Evolutionary conservation across 2,888 invertebrate species (phyloP), one percentile per base, ranked within the genome.

Genomic region (Epirrita christyi): DNA sequence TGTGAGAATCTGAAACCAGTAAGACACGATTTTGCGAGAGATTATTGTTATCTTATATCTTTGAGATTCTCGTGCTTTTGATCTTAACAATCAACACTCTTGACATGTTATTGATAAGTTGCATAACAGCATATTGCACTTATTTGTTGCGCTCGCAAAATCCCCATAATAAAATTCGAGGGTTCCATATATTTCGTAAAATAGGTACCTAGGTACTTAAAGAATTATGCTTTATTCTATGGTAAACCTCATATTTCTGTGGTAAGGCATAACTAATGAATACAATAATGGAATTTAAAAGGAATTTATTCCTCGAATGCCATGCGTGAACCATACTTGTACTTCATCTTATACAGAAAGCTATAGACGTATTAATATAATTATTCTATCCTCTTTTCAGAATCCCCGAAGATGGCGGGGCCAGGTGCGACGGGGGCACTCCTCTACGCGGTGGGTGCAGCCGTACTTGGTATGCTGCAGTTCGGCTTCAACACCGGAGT

Each of bases 401-500:
- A 76, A 67, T 55, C 79, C 48, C 44, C 64, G 62, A 85, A 79
- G 63, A 91, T 90, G 88, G 68, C 85, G 63, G 78, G 67, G 63
- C 82, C 83, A 28, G 93, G 93, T 51, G 85, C 94, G 64, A 95
- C 95, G 51, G 93, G 94, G 63, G 91, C 93, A 83, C 89, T 95
- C 75, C 91, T 93, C 66, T 94, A 93, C 80, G 93, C 94, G 64
- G 94, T 95, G 71, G 87, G 93, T 69, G 93, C 94, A 41, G 94
- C 95, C 59, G 95, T 95, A 66, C 89, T 95, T 65, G 95, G 95
- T 58, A 95, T 95, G 95, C 92, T 95, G 66, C 95, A 95, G 85
- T 95, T 95, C 80, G 95, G 95, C 61, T 95, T 93, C 91, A 95
- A 95, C 86, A 94, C 95, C 14, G 95, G 95, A 65, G 95, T 95